These are phyloP conservation scores for Nansenia antarctica DNA, from an alignment of 2,113 vertebrate genomes.

Conservation along the genomic window DNA sequence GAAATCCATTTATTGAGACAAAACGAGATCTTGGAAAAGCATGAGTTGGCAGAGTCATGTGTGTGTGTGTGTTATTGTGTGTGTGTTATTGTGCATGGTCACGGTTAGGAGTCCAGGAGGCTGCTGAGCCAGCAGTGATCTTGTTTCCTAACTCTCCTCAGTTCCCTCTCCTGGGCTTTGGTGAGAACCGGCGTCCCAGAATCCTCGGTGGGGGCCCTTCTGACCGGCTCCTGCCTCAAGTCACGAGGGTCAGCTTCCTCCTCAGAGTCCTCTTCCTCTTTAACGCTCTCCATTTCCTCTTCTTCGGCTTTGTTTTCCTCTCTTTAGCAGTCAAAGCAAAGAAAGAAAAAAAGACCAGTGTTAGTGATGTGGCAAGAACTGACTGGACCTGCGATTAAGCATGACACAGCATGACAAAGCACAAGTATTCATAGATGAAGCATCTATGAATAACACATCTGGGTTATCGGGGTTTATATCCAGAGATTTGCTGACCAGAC, in stretches of 20 bases:
- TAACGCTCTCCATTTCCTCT: conserved; percentile 83
- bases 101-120: conserved; percentile 42
- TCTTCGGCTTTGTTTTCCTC: conserved; percentile 61
- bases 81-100: background rate
- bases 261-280: conserved; percentile 81
- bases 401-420: conserved; percentile 34
- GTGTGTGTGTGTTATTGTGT: background rate
- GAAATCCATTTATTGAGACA: conserved; percentile 3
- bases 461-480: background rate
- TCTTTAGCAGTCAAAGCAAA: conserved; percentile 26
- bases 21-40: background rate
- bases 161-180: conserved; percentile 81
- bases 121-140: conserved; percentile 85
- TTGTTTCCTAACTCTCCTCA: conserved; percentile 81
- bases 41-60: background rate
- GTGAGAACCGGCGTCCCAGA: conserved; percentile 58
- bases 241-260: conserved; percentile 69
- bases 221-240: conserved; percentile 35
- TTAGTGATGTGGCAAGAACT: background rate
- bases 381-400: background rate
- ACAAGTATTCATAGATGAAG: no score
- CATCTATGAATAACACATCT: background rate
- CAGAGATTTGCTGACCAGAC: no score
- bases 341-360: background rate
- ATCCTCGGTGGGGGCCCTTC: conserved; percentile 42